phyloP scores from a whole-genome alignment of 2,797 vertebrate genomes.

The Lacerta viridis region DNA sequence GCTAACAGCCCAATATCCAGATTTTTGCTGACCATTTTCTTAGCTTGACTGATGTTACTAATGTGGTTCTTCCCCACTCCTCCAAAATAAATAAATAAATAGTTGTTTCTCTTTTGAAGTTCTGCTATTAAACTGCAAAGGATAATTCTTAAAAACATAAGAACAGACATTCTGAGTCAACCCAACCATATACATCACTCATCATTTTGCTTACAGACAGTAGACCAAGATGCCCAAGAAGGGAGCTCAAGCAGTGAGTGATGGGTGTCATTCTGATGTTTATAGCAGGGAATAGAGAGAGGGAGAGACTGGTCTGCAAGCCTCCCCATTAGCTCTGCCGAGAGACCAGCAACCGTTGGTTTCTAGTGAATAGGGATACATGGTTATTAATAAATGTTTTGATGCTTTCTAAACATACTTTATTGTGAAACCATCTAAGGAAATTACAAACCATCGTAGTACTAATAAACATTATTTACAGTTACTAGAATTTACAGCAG shows the following conservation, averaged over 20 bases:
- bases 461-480: no score
- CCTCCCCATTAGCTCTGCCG: no score
- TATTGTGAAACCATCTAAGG: no score
- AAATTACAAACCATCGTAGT: no score
- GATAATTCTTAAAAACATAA: not conserved
- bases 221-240: not conserved
- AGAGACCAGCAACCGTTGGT: no score
- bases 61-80: slow-evolving; percentile 15
- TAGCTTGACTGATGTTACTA: slow-evolving; percentile 61
- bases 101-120: slow-evolving; percentile 45
- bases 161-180: not conserved
- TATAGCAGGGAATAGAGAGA: no score
- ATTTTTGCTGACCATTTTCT: slow-evolving; percentile 53
- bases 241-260: not conserved
- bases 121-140: slow-evolving; percentile 13
- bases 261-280: not conserved
- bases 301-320: no score
- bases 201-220: not conserved
- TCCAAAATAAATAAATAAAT: not conserved
- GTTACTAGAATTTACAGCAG: no score
- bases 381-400: not conserved
- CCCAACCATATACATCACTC: no score
- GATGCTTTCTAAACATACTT: no score
- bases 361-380: not conserved
- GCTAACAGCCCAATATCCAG: slow-evolving; percentile 27